phyloP scores from a whole-genome alignment of 2,888 invertebrate species.

The Marasmarcha lunaedactyla region DNA sequence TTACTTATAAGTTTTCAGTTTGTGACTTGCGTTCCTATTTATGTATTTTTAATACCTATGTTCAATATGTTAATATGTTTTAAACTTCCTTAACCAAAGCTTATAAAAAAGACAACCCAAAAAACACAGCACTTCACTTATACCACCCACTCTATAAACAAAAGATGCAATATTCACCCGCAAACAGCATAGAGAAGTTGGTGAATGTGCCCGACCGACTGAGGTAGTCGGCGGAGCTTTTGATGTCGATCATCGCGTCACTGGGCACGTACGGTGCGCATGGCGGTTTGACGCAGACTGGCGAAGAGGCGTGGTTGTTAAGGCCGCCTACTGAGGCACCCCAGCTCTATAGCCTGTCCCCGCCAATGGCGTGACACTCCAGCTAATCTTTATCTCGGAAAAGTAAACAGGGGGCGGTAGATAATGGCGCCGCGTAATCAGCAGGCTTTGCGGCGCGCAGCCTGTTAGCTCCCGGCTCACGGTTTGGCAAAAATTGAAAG shows the following conservation, averaged over 20 bases:
- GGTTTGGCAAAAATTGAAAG: slow-evolving; percentile 55
- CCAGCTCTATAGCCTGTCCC: slow-evolving; percentile 23
- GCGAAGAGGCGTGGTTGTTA: slow-evolving; percentile 22
- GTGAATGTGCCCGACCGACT: slow-evolving; percentile 92
- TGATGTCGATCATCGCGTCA: slow-evolving; percentile 87
- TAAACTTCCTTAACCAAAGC: too few species aligned
- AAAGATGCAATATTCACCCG: slow-evolving; percentile 75
- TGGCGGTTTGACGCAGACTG: slow-evolving; percentile 30
- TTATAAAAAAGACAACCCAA: not conserved
- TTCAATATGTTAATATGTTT: too few species aligned
- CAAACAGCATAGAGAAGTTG: slow-evolving; percentile 95
- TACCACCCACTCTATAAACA: slow-evolving; percentile 19
- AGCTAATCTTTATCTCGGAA: slow-evolving; percentile 69
- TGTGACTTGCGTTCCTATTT: too few species aligned
- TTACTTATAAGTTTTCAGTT: too few species aligned
- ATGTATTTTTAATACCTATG: too few species aligned
- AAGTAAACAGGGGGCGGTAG: slow-evolving; percentile 67
- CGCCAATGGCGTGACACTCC: slow-evolving; percentile 57
- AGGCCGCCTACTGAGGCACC: slow-evolving; percentile 25
- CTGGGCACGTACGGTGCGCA: slow-evolving; percentile 30
- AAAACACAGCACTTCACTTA: slow-evolving; percentile 28
- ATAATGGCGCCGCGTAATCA: slow-evolving; percentile 65
- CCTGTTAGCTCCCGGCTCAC: slow-evolving; percentile 42
- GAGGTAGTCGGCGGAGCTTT: slow-evolving; percentile 91
- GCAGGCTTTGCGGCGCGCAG: slow-evolving; percentile 57